Percentiles rank a stretch among this genome's conserved stretches.
Conservation (phyloP, 2,888 invertebrate genomes). For the Tanytarsus gracilentus region DNA sequence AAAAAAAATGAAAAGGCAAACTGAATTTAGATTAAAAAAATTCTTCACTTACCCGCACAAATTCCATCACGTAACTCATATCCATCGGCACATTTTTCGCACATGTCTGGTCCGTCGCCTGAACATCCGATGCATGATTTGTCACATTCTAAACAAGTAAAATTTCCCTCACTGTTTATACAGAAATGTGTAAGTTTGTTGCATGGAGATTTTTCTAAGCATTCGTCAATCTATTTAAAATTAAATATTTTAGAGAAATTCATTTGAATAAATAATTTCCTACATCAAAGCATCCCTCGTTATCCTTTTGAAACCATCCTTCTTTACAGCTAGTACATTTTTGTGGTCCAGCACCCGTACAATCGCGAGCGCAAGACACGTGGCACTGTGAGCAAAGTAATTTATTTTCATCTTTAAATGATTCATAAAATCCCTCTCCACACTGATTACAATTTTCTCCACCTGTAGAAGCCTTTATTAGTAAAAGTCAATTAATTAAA, state of each 20-base stretch:
- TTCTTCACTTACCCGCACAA: conserved; percentile 58
- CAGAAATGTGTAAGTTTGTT: conserved; percentile 70
- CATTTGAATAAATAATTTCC: no score
- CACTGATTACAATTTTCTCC: conserved; percentile 76
- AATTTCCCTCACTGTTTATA: conserved; percentile 79
- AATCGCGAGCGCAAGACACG: conserved; percentile 52
- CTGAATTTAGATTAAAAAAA: conserved; percentile 31
- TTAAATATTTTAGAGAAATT: no score
- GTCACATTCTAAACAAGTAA: conserved; percentile 72
- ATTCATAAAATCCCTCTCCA: conserved; percentile 58
- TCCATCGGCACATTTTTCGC: conserved; percentile 67
- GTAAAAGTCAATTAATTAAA: not conserved
- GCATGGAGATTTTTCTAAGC: conserved; percentile 48
- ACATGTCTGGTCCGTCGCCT: conserved; percentile 89
- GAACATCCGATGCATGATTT: conserved; percentile 72
- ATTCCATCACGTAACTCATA: conserved; percentile 62
- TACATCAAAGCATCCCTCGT: conserved; percentile 76
- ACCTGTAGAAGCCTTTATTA: no score
- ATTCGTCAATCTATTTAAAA: no score
- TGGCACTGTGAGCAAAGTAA: conserved; percentile 73
- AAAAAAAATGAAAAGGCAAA: not conserved
- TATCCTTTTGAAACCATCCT: conserved; percentile 68
- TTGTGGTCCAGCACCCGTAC: conserved; percentile 37
- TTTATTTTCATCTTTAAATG: conserved; percentile 65
- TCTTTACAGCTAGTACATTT: conserved; percentile 51